Evolutionary conservation across 2,113 vertebrate species (phyloP).

Genomic region (Cercopithecus mona): DNA sequence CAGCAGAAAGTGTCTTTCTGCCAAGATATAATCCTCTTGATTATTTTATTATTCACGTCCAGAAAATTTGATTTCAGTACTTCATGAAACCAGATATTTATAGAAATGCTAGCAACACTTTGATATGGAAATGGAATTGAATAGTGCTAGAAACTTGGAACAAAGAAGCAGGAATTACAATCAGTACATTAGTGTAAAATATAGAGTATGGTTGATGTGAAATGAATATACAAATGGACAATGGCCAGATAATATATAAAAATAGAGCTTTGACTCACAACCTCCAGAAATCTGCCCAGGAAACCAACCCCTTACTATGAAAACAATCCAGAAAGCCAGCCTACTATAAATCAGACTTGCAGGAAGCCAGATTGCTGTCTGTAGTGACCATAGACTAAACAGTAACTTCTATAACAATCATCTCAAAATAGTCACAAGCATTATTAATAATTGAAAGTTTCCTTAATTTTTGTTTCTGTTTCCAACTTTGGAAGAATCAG

Average conservation of each 20-base stretch:
- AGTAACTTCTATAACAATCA: background rate
- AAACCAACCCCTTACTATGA: background rate
- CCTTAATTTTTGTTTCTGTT: background rate
- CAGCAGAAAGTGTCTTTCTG: background rate
- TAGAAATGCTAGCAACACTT: background rate
- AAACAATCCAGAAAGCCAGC: background rate
- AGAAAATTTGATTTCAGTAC: constrained; percentile 32
- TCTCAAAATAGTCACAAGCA: background rate
- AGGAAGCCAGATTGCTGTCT: background rate
- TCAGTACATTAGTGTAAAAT: background rate
- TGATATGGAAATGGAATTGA: background rate
- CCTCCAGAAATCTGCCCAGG: background rate
- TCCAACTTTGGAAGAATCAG: background rate
- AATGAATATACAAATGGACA: background rate
- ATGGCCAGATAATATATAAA: background rate
- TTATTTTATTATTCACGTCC: constrained; percentile 27
- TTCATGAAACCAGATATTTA: background rate
- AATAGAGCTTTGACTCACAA: background rate
- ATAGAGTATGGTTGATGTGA: background rate
- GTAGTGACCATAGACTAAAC: background rate
- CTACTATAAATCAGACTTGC: background rate
- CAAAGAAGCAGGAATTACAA: background rate
- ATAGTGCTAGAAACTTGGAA: background rate
- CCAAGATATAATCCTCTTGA: background rate
- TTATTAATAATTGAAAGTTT: background rate